Evolutionary conservation across 2,797 vertebrate genomes (phyloP).

Genomic region (Sciaenops ocellatus): DNA sequence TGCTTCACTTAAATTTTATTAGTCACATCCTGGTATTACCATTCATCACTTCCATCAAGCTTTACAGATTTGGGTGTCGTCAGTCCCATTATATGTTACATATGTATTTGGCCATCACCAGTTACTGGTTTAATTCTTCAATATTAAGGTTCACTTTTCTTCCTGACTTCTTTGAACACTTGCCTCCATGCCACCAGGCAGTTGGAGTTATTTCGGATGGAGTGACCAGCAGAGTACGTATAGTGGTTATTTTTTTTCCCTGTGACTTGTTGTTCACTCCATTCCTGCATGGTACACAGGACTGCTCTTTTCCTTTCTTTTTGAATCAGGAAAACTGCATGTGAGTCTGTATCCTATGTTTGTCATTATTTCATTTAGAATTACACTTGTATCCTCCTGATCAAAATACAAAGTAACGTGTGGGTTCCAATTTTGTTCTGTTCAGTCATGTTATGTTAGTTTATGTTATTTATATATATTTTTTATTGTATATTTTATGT

Average conservation of each 20-base stretch:
- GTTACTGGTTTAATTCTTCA: slow-evolving; percentile 25
- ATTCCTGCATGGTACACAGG: slow-evolving; percentile 53
- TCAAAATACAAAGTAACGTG: neutral
- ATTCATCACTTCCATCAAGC: slow-evolving; percentile 7
- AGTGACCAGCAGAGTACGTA: slow-evolving; percentile 97
- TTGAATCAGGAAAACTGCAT: slow-evolving; percentile 56
- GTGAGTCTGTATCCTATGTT: slow-evolving; percentile 44
- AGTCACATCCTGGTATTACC: neutral
- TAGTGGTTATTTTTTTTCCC: neutral
- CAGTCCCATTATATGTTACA: neutral
- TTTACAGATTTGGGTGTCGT: slow-evolving; percentile 3
- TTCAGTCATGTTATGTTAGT: no score
- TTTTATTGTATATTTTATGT: neutral
- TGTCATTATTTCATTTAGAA: slow-evolving; percentile 3
- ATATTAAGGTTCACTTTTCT: slow-evolving; percentile 72
- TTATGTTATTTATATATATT: no score
- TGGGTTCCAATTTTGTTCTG: neutral
- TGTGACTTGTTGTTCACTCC: neutral
- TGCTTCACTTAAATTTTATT: neutral
- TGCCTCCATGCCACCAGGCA: slow-evolving; percentile 90
- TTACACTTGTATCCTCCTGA: neutral
- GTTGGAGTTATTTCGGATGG: slow-evolving; percentile 96
- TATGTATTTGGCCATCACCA: slow-evolving; percentile 12
- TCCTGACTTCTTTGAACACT: slow-evolving; percentile 75
- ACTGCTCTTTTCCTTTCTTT: neutral